A percentile compares a stretch with the other conserved stretches of the same genome.
These are phyloP conservation scores for Anser brachyrhynchus DNA, from an alignment of 2,113 vertebrate genomes.

Conservation along the genomic window DNA sequence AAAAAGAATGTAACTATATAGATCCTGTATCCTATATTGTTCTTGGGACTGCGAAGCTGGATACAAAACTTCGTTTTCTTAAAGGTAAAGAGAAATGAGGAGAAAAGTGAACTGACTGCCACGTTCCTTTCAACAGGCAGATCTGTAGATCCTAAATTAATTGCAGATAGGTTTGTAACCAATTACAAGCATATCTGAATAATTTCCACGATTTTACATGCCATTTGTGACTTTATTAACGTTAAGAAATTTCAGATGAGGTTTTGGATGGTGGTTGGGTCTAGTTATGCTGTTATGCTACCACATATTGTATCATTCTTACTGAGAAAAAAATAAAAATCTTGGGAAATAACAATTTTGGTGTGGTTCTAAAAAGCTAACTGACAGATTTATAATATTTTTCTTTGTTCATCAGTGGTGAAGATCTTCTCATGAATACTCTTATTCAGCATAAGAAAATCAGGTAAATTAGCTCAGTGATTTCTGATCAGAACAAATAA, in stretches of 20 bases:
- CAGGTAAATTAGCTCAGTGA: background rate
- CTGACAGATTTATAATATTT: background rate
- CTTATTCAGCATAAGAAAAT: background rate
- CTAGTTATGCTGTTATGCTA: background rate
- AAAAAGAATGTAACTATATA: background rate
- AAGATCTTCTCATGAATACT: background rate
- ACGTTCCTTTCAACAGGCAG: background rate
- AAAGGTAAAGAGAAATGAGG: background rate
- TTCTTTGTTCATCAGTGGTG: background rate
- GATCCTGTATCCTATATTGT: background rate
- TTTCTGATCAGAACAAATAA: background rate
- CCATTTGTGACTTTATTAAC: background rate
- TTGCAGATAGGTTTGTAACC: background rate
- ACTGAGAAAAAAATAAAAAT: background rate
- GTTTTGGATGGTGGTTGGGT: background rate
- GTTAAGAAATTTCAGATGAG: background rate
- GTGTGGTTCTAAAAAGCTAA: background rate
- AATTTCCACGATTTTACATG: background rate
- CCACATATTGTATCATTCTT: background rate
- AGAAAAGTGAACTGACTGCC: background rate
- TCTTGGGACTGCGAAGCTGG: slow-evolving; percentile 8
- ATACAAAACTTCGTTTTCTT: background rate
- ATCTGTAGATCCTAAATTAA: slow-evolving; percentile 14
- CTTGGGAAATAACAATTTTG: background rate
- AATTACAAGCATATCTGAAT: background rate